Base-by-base conservation (phyloP, 2,797 vertebrate genomes). In the Scolopax rusticola region DNA sequence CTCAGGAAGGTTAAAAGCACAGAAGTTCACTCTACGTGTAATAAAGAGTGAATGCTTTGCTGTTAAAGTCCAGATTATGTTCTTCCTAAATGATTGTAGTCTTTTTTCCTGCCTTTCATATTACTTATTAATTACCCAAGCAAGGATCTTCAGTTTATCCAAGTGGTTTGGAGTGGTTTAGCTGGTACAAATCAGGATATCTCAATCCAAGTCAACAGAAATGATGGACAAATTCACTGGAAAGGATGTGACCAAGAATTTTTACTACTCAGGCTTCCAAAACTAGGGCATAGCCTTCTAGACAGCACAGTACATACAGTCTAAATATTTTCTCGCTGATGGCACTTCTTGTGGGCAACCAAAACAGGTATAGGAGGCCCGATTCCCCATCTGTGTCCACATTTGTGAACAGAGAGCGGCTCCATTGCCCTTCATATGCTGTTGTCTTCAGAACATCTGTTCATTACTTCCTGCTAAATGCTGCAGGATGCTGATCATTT, bases 361-460 rank as follows among this genome's bases (percentile, higher is more conserved):
- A 57, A 54, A 41, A 57, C 3, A 40, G n/a, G n/a, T 56, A 61
- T 11, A 79, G 4, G 5, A 82, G 12, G 23, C 14, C 20, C 19
- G 64, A 41, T n/a, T 18, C 18, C 15, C 23, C 11, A 7, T 20
- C 69, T 1, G 1, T 12, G 24, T 64, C 33, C 6, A 2, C 38
- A 19, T 8, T 6, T 6, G 0, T 45, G 30, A 38, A 48, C 8
- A 0, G 0, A 12, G 20, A 81, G 28, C 21, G 53, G 21, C 25
- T 83, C 48, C 11, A 16, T 57, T 24, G 27, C 16, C 33, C 1
- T 0, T 30, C 33, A 53, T 9, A 13, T 5, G 11, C 17, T 24
- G 15, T 40, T 23, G 9, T 60, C 32, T 53, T 33, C 28, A 17
- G 41, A 68, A 81, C 71, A 88, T 71, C 68, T 28, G 3, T 24